These are phyloP conservation scores for Aphrophora alni DNA, from an alignment of 2,888 invertebrate genomes.

Conservation along the genomic window DNA sequence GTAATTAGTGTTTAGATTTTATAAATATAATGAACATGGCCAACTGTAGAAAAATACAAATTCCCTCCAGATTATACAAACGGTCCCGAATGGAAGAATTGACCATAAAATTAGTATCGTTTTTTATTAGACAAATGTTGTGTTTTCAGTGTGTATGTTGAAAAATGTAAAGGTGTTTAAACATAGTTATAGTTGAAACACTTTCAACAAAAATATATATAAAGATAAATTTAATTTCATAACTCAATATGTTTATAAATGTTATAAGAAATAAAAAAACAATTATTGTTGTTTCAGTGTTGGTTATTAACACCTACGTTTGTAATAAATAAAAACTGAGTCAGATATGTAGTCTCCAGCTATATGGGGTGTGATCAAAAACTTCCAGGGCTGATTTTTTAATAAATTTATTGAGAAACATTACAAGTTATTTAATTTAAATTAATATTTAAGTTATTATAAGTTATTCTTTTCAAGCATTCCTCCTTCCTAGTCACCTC, in stretches of 20 bases:
- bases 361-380: too few species aligned
- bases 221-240: neutral
- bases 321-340: too few species aligned
- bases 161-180: neutral
- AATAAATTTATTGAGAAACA: too few species aligned
- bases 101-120: neutral
- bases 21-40: neutral
- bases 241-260: neutral
- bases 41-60: neutral
- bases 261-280: neutral
- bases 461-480: too few species aligned
- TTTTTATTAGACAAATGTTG: neutral
- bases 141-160: neutral
- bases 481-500: too few species aligned
- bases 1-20: neutral
- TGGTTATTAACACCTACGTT: neutral
- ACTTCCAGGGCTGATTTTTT: too few species aligned
- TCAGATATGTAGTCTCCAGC: too few species aligned
- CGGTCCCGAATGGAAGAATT: neutral
- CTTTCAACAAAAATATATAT: neutral
- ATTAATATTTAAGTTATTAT: too few species aligned
- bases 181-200: neutral
- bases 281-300: neutral
- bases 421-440: too few species aligned
- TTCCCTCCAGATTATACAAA: neutral